These are phyloP conservation scores for Oscarella lobularis DNA, from an alignment of 37 sponge, comb jelly and placozoan genomes.

Conservation along the genomic window DNA sequence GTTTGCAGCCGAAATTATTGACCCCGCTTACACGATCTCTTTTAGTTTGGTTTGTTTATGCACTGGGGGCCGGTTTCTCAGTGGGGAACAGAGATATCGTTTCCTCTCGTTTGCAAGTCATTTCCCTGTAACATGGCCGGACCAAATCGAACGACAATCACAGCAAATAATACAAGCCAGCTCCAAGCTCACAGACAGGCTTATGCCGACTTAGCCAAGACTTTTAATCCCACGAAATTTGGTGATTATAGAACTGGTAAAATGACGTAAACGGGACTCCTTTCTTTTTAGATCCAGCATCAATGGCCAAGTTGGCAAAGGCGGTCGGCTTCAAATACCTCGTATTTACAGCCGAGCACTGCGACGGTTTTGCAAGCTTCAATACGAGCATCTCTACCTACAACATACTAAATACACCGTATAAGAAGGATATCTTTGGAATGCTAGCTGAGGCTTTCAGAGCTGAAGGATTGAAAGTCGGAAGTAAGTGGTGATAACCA, in stretches of 20 bases:
- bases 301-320: constrained; percentile 2
- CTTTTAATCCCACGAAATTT: background rate
- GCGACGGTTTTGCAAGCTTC: background rate
- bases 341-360: background rate
- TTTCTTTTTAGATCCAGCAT: background rate
- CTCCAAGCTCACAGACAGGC: background rate
- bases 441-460: background rate
- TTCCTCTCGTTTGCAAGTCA: background rate
- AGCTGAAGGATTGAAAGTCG: background rate
- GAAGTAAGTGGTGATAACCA: no score
- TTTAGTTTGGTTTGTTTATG: background rate
- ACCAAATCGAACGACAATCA: background rate
- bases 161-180: background rate
- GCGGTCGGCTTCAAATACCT: background rate
- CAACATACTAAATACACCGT: background rate
- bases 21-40: background rate
- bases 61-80: background rate
- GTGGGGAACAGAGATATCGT: background rate
- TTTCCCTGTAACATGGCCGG: background rate
- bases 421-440: background rate
- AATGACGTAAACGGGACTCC: no score
- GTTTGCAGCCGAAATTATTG: background rate
- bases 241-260: no score
- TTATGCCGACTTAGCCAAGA: background rate
- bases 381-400: background rate